Evolutionary conservation across 2,797 vertebrate species (phyloP).

Genomic region (Paramormyrops hopkinsi): DNA sequence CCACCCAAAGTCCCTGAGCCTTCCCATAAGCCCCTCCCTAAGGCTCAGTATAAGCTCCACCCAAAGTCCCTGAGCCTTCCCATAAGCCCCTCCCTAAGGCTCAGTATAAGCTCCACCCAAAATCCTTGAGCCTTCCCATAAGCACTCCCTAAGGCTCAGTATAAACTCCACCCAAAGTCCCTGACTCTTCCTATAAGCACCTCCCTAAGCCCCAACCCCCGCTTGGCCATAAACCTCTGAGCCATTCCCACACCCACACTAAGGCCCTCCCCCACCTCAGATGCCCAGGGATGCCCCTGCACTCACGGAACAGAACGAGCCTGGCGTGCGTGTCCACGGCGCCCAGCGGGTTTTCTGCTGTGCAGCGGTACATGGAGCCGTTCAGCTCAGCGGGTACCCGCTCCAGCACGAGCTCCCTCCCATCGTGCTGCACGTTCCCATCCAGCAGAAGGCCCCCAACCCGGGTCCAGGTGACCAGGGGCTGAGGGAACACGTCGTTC

Average conservation of each 20-base stretch:
- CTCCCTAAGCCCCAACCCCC: neutral
- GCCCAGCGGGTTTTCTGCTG: constrained; percentile 85
- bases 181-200: neutral
- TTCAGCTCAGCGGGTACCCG: constrained; percentile 84
- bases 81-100: neutral
- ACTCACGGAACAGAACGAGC: constrained; percentile 84
- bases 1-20: neutral
- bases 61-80: neutral
- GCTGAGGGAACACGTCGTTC: constrained; percentile 89
- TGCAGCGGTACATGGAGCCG: constrained; percentile 90
- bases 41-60: neutral
- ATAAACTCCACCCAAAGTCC: neutral
- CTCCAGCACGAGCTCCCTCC: constrained; percentile 79
- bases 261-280: neutral
- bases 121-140: neutral
- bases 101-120: neutral
- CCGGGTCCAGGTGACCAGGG: constrained; percentile 84
- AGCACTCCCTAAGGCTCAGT: neutral
- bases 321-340: constrained; percentile 85
- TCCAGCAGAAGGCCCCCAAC: constrained; percentile 82
- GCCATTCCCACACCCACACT: neutral
- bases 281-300: neutral
- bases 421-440: constrained; percentile 67
- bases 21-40: neutral
- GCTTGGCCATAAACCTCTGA: neutral